phyloP scores from a whole-genome alignment of 1,140 invertebrate genomes.

The Rhyacophila brunnea region DNA sequence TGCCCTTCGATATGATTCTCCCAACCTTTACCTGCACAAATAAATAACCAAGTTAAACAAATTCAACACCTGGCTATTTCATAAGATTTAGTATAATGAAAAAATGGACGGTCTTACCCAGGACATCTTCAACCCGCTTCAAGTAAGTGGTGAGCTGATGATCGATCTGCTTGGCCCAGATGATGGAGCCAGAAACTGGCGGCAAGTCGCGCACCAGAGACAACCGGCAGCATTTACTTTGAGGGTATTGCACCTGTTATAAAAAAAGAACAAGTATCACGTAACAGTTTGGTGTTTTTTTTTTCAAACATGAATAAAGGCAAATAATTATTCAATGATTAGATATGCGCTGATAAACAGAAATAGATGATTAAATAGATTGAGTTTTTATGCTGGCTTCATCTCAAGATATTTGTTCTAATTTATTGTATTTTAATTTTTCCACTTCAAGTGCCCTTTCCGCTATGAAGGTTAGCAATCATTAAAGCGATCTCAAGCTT shows the following conservation, averaged over 20 bases:
- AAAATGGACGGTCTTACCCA: slow-evolving; percentile 60
- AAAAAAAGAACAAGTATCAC: not conserved
- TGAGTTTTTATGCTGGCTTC: too few relatives aligned
- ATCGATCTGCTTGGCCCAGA: slow-evolving; percentile 99
- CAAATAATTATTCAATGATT: not conserved
- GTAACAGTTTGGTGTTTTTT: not conserved
- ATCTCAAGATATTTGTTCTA: too few relatives aligned
- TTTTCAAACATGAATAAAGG: slow-evolving; percentile 6
- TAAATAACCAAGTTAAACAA: slow-evolving; percentile 7
- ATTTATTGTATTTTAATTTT: too few relatives aligned
- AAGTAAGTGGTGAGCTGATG: slow-evolving; percentile 96
- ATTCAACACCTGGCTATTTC: slow-evolving; percentile 5
- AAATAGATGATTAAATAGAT: too few relatives aligned
- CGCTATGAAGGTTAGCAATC: too few relatives aligned
- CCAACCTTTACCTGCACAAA: slow-evolving; percentile 86
- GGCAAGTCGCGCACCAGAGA: slow-evolving; percentile 91
- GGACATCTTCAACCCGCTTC: slow-evolving; percentile 93
- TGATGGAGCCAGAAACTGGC: slow-evolving; percentile 94
- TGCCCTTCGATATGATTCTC: slow-evolving; percentile 99
- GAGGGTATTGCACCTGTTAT: slow-evolving; percentile 81
- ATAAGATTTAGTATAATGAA: not conserved
- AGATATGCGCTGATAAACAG: too few relatives aligned
- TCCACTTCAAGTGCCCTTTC: too few relatives aligned
- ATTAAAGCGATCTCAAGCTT: too few relatives aligned
- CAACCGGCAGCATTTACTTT: slow-evolving; percentile 89